These are phyloP conservation scores for Villa cingulata DNA, from an alignment of 2,888 invertebrate genomes.

Conservation along the genomic window DNA sequence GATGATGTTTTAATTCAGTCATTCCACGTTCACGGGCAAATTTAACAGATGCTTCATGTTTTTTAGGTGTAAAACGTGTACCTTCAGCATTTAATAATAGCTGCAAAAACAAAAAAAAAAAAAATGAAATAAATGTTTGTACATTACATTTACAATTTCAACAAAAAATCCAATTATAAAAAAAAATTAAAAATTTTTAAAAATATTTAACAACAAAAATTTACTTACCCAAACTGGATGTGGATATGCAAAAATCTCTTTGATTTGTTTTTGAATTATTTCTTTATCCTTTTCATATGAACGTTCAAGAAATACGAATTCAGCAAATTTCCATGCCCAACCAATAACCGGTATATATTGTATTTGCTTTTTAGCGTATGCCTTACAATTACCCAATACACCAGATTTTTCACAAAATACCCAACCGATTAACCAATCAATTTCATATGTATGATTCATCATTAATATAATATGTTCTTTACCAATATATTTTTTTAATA, in stretches of 20 bases:
- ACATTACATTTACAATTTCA: neutral
- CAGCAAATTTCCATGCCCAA: conserved; percentile 94
- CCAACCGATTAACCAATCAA: conserved; percentile 94
- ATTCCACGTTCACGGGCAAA: conserved; percentile 78
- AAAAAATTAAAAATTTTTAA: conserved; percentile 4
- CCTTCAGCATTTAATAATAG: conserved; percentile 85
- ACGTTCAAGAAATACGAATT: conserved; percentile 85
- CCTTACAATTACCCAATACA: conserved; percentile 86
- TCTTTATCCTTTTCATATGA: conserved; percentile 83
- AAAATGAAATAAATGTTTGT: neutral
- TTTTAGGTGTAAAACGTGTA: conserved; percentile 75
- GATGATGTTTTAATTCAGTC: conserved; percentile 72
- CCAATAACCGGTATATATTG: conserved; percentile 85
- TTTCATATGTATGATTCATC: conserved; percentile 92
- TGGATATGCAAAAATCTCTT: conserved; percentile 73
- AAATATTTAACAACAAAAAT: too few species aligned
- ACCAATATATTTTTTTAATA: conserved; percentile 64
- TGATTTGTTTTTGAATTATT: conserved; percentile 65
- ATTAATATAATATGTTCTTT: conserved; percentile 80
- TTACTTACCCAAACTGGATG: conserved; percentile 73
- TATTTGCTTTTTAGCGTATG: conserved; percentile 85
- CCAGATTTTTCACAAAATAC: conserved; percentile 67
- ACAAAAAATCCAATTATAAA: neutral
- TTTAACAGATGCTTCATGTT: conserved; percentile 74
- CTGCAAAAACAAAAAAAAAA: conserved; percentile 37